A percentile compares a stretch with the other conserved stretches of the same genome.
Conservation (phyloP, 2,888 invertebrate genomes). For the Neuroscelio doddi region DNA sequence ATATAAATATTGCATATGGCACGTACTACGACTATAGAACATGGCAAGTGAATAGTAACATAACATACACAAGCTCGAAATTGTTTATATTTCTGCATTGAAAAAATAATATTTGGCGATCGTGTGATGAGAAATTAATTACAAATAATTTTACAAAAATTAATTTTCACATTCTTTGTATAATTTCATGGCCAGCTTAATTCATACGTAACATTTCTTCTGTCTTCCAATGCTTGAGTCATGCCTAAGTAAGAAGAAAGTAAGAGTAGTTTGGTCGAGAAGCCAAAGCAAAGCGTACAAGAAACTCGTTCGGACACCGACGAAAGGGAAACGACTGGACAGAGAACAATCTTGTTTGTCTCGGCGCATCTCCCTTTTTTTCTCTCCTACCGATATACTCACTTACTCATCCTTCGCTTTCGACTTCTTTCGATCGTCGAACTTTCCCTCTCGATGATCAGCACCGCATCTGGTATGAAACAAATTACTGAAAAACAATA, state of each 20-base stretch:
- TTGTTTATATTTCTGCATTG: too few relatives aligned
- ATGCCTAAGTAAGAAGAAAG: constrained; percentile 59
- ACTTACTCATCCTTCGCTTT: constrained; percentile 34
- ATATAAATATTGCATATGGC: too few relatives aligned
- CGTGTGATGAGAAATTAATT: too few relatives aligned
- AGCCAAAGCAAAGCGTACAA: constrained; percentile 55
- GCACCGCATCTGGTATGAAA: too few relatives aligned
- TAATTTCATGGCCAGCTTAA: too few relatives aligned
- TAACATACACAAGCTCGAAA: too few relatives aligned
- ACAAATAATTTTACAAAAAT: too few relatives aligned
- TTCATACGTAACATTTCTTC: neutral
- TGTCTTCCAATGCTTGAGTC: constrained; percentile 39
- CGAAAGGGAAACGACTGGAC: constrained; percentile 63
- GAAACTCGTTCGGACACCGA: constrained; percentile 64
- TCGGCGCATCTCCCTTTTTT: constrained; percentile 2
- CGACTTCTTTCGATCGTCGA: constrained; percentile 35
- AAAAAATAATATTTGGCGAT: too few relatives aligned
- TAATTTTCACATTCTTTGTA: too few relatives aligned
- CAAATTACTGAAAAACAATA: too few relatives aligned
- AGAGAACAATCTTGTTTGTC: constrained; percentile 29
- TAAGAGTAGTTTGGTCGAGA: constrained; percentile 64
- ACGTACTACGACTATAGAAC: too few relatives aligned
- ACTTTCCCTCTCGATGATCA: constrained; percentile 37
- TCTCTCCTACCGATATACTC: constrained; percentile 24
- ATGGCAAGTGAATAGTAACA: too few relatives aligned